A percentile compares a stretch with the other conserved stretches of the same genome.
Evolutionary conservation across 2,888 invertebrate species (phyloP).

Genomic region (Dicyrtoma fusca): DNA sequence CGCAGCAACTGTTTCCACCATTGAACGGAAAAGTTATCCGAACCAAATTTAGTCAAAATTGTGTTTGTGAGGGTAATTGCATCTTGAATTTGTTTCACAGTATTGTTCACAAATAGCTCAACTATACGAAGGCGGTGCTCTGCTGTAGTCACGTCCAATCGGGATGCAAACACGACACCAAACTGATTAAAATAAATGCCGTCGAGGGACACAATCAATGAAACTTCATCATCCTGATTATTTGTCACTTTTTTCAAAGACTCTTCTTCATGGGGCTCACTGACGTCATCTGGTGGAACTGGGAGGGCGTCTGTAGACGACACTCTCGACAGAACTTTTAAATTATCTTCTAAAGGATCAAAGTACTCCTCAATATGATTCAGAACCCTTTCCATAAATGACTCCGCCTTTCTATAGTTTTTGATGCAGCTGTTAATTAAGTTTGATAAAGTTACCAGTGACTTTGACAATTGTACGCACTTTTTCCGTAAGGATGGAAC

Average conservation of each 20-base stretch:
- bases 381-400: conserved; percentile 15
- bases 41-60: conserved; percentile 20
- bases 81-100: background rate
- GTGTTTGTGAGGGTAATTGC: background rate
- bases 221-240: conserved; percentile 21
- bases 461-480: background rate
- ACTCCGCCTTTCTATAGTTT: conserved; percentile 5
- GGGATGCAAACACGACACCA: conserved; percentile 17
- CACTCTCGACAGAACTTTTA: conserved; percentile 17
- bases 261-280: background rate
- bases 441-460: background rate
- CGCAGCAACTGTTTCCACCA: conserved; percentile 12
- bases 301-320: conserved; percentile 18
- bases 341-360: conserved; percentile 17
- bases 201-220: conserved; percentile 22
- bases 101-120: conserved; percentile 16
- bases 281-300: background rate
- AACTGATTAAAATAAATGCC: conserved; percentile 30
- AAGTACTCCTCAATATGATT: conserved; percentile 15
- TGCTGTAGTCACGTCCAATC: conserved; percentile 13
- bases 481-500: background rate
- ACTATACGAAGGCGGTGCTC: conserved; percentile 14
- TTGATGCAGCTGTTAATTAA: background rate
- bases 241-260: no score
- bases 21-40: background rate